Evolutionary conservation across 2,113 vertebrate genomes (phyloP).

Genomic region (Ictidomys tridecemlineatus): DNA sequence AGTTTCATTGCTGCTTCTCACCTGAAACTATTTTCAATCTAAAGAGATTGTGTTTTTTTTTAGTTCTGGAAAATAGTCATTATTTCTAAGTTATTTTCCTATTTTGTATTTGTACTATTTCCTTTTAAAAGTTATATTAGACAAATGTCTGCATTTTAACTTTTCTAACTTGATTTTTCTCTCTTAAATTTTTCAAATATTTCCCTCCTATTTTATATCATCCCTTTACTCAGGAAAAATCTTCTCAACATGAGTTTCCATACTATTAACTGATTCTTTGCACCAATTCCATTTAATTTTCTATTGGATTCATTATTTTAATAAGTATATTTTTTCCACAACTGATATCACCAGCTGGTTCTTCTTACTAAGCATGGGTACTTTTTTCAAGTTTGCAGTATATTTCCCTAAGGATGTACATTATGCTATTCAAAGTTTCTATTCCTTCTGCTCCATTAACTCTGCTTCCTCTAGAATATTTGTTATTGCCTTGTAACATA

Average conservation of each 20-base stretch:
- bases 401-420: conserved; percentile 35
- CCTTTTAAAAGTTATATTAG: neutral
- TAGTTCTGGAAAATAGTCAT: neutral
- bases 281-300: conserved; percentile 4
- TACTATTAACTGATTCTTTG: conserved; percentile 10
- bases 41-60: neutral
- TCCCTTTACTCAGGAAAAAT: neutral
- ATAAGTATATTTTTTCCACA: conserved; percentile 54
- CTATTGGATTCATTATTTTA: neutral
- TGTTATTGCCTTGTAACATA: neutral
- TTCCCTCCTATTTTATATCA: neutral
- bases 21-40: neutral
- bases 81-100: neutral
- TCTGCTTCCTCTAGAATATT: conserved; percentile 2
- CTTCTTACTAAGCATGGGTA: conserved; percentile 54
- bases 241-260: conserved; percentile 44
- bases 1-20: neutral
- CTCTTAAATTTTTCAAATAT: neutral
- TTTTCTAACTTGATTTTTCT: neutral
- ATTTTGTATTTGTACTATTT: neutral
- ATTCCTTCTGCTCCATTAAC: conserved; percentile 42
- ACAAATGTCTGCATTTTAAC: neutral
- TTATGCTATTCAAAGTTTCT: conserved; percentile 44
- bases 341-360: conserved; percentile 32
- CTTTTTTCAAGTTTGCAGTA: neutral